Evolutionary conservation across 2,888 invertebrate genomes (phyloP), one percentile per base, ranked within the genome.

Genomic region (Ectemnius cavifrons): DNA sequence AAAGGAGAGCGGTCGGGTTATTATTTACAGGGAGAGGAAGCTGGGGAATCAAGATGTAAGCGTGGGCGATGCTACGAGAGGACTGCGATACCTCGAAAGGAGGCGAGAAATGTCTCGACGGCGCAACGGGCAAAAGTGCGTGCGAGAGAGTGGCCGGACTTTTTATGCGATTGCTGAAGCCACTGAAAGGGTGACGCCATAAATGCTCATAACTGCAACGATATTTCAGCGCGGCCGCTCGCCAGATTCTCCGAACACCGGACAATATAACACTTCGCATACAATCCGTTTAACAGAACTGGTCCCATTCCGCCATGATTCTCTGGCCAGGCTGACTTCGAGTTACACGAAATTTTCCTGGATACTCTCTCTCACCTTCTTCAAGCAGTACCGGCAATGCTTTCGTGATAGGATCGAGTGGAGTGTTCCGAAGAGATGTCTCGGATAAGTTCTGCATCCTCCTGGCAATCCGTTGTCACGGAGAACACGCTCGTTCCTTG

Each of bases 41-140:
- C 73, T 80, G 79, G 79, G 37, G 83, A 87, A 88, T 88, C 88
- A 88, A 88, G 88, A 88, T 87, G 87, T 88, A 84, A 85, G 84
- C 86, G 88, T 82, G 82, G 81, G 82, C 82, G 79, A 79, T 45
- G 70, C 79, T 71, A 81, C 70, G 79, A 81, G 81, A 81, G 70
- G 71, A 65, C 66, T 63, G 77, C 73, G 75, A 37, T 11, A 11
- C 37, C 59, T 37, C 65, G 64, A 79, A 70, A 70, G 73, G 63
- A 81, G 80, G 64, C 68, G 57, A 65, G 64, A 70, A 73, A 67
- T 67, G 69, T 67, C 59, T 52, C 8, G 37, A 37, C 8, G 37
- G 37, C 37, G 37, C 37, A 11, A 2, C 46, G 37, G 46, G 47
- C 67, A 63, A 73, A 69, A 69, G 63, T 66, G 60, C n/a, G 52